phyloP scores from a whole-genome alignment of 2,113 vertebrate genomes.

The Ginglymostoma cirratum region DNA sequence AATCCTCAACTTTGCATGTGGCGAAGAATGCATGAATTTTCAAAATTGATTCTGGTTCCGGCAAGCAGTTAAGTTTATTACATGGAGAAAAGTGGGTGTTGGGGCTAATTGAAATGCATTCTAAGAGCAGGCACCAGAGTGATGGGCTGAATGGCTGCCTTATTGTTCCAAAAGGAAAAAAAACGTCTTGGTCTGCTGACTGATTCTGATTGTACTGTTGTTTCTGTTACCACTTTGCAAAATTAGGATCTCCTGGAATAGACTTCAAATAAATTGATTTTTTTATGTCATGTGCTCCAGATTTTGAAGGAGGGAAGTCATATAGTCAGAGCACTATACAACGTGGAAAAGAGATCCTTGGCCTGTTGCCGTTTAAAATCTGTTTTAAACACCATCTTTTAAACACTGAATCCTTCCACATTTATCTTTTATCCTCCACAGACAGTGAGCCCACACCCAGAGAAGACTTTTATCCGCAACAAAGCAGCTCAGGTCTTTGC shows the following conservation, averaged over 20 bases:
- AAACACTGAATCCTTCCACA: background rate
- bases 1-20: background rate
- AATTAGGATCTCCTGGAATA: background rate
- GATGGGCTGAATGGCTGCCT: background rate
- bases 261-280: background rate
- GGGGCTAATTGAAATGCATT: background rate
- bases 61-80: background rate
- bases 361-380: background rate
- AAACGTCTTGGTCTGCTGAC: background rate
- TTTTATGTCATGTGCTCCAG: conserved; percentile 27
- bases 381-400: background rate
- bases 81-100: background rate
- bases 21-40: background rate
- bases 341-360: too few species aligned
- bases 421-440: conserved; percentile 43
- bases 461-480: conserved; percentile 96
- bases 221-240: background rate
- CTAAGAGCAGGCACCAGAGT: background rate
- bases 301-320: too few species aligned
- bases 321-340: too few species aligned
- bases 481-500: conserved; percentile 96
- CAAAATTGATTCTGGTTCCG: background rate
- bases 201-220: background rate
- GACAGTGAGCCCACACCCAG: conserved; percentile 78
- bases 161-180: background rate